These are phyloP conservation scores for Hydra vulgaris DNA, from an alignment of 30 jellyfish, hydroid and myxozoan genomes.

Conservation along the genomic window DNA sequence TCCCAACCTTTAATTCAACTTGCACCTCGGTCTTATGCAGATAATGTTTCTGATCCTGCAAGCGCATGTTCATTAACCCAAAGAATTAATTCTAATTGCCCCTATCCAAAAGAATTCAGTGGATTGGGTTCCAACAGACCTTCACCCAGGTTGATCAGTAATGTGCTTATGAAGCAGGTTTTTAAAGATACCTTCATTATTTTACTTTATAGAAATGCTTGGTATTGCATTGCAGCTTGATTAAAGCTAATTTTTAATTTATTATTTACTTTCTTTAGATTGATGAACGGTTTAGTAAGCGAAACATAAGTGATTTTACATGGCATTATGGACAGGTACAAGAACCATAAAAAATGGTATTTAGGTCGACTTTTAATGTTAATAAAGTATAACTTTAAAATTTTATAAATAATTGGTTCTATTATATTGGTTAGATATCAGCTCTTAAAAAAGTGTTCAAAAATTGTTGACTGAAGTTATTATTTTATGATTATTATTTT, in stretches of 20 bases:
- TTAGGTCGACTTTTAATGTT: too few species aligned
- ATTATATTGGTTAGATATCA: too few species aligned
- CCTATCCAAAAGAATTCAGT: slow-evolving; percentile 62
- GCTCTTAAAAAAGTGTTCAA: too few species aligned
- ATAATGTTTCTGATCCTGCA: slow-evolving; percentile 82
- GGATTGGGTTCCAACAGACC: slow-evolving; percentile 94
- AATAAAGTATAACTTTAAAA: too few species aligned
- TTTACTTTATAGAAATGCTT: neutral
- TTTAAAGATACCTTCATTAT: too few species aligned
- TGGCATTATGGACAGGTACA: slow-evolving; percentile 93
- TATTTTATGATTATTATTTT: too few species aligned
- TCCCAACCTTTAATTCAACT: slow-evolving; percentile 44
- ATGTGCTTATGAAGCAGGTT: slow-evolving; percentile 80
- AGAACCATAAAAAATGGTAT: too few species aligned
- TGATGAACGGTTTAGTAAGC: slow-evolving; percentile 48
- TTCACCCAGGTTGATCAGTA: slow-evolving; percentile 74
- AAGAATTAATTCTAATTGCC: slow-evolving; percentile 41
- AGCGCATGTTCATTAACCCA: slow-evolving; percentile 58
- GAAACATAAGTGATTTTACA: slow-evolving; percentile 76
- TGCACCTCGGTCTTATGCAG: slow-evolving; percentile 58
- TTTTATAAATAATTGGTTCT: too few species aligned
- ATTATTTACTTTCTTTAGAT: slow-evolving; percentile 25
- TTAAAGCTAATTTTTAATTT: too few species aligned
- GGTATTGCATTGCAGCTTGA: too few species aligned
- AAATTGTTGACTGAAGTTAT: too few species aligned